Evolutionary conservation across 1,140 invertebrate species (phyloP).

Genomic region (Nasonia vitripennis): DNA sequence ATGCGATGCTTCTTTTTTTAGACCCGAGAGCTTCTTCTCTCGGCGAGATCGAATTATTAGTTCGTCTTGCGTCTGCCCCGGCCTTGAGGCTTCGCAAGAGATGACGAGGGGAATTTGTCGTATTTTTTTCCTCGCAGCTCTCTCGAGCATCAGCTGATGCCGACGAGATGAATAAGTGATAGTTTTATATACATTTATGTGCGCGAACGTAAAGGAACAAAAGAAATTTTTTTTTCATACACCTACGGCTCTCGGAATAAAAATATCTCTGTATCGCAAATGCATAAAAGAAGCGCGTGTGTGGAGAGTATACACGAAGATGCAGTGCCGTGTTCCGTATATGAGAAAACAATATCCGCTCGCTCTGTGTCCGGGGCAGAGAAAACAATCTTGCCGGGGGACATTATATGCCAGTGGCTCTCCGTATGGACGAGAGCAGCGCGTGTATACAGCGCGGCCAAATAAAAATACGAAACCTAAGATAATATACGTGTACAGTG

Average conservation of each 20-base stretch:
- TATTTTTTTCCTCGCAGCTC: background rate
- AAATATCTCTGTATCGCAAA: background rate
- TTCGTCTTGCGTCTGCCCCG: background rate
- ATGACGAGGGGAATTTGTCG: background rate
- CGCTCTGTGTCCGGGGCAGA: background rate
- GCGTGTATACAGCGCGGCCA: background rate
- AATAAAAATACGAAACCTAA: background rate
- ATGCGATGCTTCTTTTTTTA: background rate
- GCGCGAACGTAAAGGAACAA: too few relatives aligned
- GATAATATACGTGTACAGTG: background rate
- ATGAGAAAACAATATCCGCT: slow-evolving; percentile 11
- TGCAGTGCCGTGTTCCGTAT: too few relatives aligned
- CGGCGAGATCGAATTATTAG: background rate
- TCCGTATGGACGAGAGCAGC: background rate
- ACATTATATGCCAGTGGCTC: background rate
- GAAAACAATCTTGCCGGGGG: background rate
- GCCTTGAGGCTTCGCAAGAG: too few relatives aligned
- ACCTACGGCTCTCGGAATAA: background rate
- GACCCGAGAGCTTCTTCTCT: too few relatives aligned
- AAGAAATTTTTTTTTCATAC: too few relatives aligned
- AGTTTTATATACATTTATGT: background rate
- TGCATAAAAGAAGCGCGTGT: background rate
- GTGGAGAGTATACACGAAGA: too few relatives aligned
- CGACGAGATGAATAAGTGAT: background rate
- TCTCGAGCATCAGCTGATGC: too few relatives aligned